phyloP scores from a whole-genome alignment of 2,888 invertebrate genomes.

The Mamestra brassicae region DNA sequence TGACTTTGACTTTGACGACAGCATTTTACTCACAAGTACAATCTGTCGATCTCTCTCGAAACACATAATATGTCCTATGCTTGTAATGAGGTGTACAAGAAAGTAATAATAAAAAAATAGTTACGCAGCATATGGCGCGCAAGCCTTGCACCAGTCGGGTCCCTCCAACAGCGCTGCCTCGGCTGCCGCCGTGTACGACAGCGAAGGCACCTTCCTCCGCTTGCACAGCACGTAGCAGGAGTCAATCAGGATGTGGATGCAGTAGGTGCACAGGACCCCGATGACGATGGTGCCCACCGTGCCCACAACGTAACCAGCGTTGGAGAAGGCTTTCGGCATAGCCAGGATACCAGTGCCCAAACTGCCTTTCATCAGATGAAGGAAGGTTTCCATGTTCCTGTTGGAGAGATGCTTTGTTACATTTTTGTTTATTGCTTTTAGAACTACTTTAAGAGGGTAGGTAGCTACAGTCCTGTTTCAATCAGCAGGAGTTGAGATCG shows the following conservation, averaged over 20 bases:
- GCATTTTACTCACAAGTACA: too few species aligned
- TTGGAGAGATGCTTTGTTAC: conserved; percentile 16
- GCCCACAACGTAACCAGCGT: conserved; percentile 96
- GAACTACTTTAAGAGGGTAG: background rate
- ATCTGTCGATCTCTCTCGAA: too few species aligned
- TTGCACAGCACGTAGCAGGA: conserved; percentile 92
- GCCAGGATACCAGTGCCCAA: conserved; percentile 98
- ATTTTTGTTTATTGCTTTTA: background rate
- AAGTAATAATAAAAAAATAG: conserved; percentile 66
- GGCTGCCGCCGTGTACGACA: conserved; percentile 96
- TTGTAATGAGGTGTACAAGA: too few species aligned
- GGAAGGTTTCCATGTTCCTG: conserved; percentile 95
- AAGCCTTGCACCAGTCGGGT: conserved; percentile 92
- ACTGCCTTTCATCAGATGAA: conserved; percentile 97
- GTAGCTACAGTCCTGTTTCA: background rate
- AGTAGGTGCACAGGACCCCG: conserved; percentile 97
- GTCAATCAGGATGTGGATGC: conserved; percentile 96
- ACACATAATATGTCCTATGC: too few species aligned
- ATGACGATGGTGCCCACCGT: conserved; percentile 95
- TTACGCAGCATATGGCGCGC: conserved; percentile 93
- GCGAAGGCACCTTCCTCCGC: conserved; percentile 91
- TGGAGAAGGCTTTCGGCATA: conserved; percentile 96
- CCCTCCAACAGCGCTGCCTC: conserved; percentile 95
- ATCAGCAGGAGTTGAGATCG: background rate
- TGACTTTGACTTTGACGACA: too few species aligned